These are phyloP conservation scores for Mirounga angustirostris DNA, from an alignment of 2,113 vertebrate genomes.

Conservation along the genomic window DNA sequence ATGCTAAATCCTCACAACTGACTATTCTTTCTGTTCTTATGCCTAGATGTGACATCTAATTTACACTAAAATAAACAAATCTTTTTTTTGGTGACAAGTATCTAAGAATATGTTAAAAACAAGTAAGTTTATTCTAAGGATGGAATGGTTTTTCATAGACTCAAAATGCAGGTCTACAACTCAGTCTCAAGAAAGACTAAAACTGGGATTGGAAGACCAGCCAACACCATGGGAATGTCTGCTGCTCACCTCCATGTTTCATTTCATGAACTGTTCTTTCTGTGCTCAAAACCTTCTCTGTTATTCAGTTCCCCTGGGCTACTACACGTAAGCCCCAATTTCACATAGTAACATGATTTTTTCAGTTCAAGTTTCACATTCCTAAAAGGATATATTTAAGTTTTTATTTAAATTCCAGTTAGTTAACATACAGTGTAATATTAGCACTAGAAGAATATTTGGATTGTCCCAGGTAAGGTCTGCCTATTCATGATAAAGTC, in stretches of 20 bases:
- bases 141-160: background rate
- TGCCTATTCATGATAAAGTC: background rate
- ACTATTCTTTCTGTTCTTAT: background rate
- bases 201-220: background rate
- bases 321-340: background rate
- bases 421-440: background rate
- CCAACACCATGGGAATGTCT: background rate
- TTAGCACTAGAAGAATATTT: background rate
- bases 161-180: background rate
- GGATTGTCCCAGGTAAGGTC: background rate
- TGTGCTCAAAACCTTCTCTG: background rate
- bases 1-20: background rate
- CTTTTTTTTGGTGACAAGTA: background rate
- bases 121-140: background rate
- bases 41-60: background rate
- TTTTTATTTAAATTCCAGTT: background rate
- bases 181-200: background rate
- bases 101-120: background rate
- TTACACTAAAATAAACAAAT: background rate
- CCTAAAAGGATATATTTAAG: background rate
- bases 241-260: background rate
- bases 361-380: background rate
- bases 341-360: background rate
- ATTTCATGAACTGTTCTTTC: background rate
- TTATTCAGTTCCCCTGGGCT: background rate